Evolutionary conservation across 1,140 invertebrate genomes (phyloP), one percentile per base, ranked within the genome.

Genomic region (Glossosoma conforme): DNA sequence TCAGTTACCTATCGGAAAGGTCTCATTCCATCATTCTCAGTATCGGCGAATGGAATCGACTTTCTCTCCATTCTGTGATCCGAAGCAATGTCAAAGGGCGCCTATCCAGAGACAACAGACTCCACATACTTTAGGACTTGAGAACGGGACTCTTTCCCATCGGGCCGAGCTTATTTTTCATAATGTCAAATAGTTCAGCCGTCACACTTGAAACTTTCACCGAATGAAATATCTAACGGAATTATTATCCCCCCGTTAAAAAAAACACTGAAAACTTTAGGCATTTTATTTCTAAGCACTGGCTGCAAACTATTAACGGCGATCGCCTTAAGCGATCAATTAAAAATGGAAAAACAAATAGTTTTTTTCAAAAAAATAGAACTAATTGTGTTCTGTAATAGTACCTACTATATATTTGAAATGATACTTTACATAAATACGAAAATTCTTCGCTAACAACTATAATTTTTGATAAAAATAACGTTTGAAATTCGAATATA

Each of bases 131-230:
- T n/a, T n/a, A n/a, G n/a, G 14, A 45, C 30, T 45, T 36, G 44
- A 45, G 44, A 45, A 45, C 44, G 44, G 44, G 44, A 45, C 44
- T 15, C 19, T 11, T 35, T 44, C 43, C 22, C 32, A 45, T 45
- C 44, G 22, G 30, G 44, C 33, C 21, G 30, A 21, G 17, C 22
- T 8, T 17, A 45, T 45, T 45, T 45, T 45, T 45, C 44, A 32
- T 33, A 32, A 33, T 35, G 43, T 44, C 43, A 44, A 17, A 45
- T 30, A n/a, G 14, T 44, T 32, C 25, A 32, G n/a, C n/a, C n/a
- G n/a, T n/a, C n/a, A n/a, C n/a, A n/a, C n/a, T n/a, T n/a, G 33
- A 15, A 15, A 36, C 44, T 45, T 45, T 45, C 44, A 14, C 32
- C 17, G 19, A 45, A n/a, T n/a, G n/a, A n/a, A n/a, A n/a, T n/a